Evolutionary conservation across 2,888 invertebrate genomes (phyloP).

Genomic region (Synanthedon myopaeformis): DNA sequence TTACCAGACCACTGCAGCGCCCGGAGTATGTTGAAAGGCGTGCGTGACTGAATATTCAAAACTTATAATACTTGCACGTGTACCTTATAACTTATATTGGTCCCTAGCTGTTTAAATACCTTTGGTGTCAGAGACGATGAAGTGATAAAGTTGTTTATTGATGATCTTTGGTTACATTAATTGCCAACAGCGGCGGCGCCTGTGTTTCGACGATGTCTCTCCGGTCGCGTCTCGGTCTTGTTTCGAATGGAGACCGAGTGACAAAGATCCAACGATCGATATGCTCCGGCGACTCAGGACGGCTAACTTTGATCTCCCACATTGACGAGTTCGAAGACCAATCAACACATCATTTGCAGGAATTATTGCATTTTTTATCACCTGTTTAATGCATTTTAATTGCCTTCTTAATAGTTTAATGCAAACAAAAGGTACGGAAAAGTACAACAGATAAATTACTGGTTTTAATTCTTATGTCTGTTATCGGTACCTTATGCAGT

Average conservation of each 20-base stretch:
- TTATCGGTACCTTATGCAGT: no score
- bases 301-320: slow-evolving; percentile 49
- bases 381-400: slow-evolving; percentile 1
- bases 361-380: slow-evolving; percentile 9
- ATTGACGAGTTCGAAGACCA: slow-evolving; percentile 54
- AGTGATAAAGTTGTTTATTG: slow-evolving; percentile 68
- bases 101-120: slow-evolving; percentile 50
- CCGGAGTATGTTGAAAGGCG: slow-evolving; percentile 35
- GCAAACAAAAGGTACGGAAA: background rate
- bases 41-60: slow-evolving; percentile 61
- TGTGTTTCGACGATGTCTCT: slow-evolving; percentile 45
- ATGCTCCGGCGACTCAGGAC: slow-evolving; percentile 34
- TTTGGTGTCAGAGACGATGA: slow-evolving; percentile 56
- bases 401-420: slow-evolving; percentile 3
- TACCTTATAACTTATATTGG: slow-evolving; percentile 17
- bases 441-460: background rate
- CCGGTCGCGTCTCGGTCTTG: slow-evolving; percentile 11
- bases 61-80: slow-evolving; percentile 25
- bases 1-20: slow-evolving; percentile 11
- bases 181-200: slow-evolving; percentile 63
- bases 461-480: no score
- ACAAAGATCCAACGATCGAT: slow-evolving; percentile 59
- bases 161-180: slow-evolving; percentile 66
- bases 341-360: slow-evolving; percentile 47
- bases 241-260: slow-evolving; percentile 43